Base-by-base conservation (phyloP, 2,113 vertebrate species). In the Numida meleagris region DNA sequence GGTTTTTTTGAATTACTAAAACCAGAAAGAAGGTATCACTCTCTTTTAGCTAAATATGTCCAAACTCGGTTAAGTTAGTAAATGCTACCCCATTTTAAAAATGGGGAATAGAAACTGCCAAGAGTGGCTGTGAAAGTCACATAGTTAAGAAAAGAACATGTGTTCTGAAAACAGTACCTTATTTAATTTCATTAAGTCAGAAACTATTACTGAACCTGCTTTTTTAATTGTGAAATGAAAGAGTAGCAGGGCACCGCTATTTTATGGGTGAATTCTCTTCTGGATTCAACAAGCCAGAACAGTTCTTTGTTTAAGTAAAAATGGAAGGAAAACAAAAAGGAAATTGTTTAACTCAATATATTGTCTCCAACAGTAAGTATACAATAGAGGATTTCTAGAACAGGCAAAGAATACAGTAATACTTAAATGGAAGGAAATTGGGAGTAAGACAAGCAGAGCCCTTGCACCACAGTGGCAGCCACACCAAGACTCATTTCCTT, bases 271-370 rank as follows among this genome's bases (percentile, higher is more conserved):
- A 88, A 58, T 77, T 11, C 2, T 36, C 9, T 33, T 68, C 63
- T 20, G 45, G n/a, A 67, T 73, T 89, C 27, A 85, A 59, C 11
- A 82, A 61, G 23, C 12, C 45, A 72, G 40, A 82, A 7, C 1
- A 45, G 19, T 65, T 85, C 16, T 42, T 43, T 43, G 24, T 81
- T 71, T 43, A 57, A 82, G 63, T 27, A 75, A 79, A 88, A 88
- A 46, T 0, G 1, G 2, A 45, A 42, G 4, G 1, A 63, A 59
- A 72, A 73, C 27, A 8, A 0, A 61, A 51, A 66, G 42, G 17
- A 33, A 0, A 72, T 63, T 80, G 31, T 63, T 18, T 55, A 78
- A 19, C 42, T 55, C 29, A 45, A 24, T 20, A 3, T 25, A 61
- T 27, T 59, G 21, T 19, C 19, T 65, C 7, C 33, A 89, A 55